Evolutionary conservation across 2,797 vertebrate species (phyloP).

Genomic region (Arremon brunneinucha): DNA sequence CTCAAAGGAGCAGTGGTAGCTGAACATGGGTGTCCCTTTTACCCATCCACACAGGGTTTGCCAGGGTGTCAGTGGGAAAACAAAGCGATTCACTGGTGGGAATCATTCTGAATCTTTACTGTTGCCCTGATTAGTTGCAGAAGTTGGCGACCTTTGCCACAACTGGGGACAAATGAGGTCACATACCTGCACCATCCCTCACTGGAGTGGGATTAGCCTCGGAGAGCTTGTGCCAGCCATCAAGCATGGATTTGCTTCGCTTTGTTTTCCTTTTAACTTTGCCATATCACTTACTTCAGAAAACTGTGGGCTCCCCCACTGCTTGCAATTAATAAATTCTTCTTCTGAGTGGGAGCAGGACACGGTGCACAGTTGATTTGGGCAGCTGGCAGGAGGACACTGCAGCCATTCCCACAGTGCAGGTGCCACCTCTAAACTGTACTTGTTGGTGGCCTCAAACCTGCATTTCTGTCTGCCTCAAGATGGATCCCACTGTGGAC

Average conservation of each 20-base stretch:
- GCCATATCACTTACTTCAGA: background rate
- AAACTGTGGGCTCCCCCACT: background rate
- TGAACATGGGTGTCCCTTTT: background rate
- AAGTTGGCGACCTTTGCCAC: background rate
- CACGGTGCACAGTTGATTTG: background rate
- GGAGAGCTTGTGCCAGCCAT: fast-evolving
- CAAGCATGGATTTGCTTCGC: background rate
- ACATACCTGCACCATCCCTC: background rate
- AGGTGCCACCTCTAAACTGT: background rate
- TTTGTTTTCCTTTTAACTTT: background rate
- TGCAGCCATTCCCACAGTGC: background rate
- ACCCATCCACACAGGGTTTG: background rate
- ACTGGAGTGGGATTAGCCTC: background rate
- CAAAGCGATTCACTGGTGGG: background rate
- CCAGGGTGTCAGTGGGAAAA: background rate
- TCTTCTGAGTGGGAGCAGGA: background rate
- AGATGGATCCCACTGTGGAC: background rate
- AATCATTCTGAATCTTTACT: background rate
- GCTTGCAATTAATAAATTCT: background rate
- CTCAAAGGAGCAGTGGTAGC: background rate
- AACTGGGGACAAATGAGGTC: background rate
- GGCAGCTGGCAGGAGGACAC: background rate
- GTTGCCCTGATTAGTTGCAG: background rate
- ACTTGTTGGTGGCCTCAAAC: background rate
- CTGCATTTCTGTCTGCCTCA: background rate